phyloP scores from a whole-genome alignment of 1,140 invertebrate genomes.

The Oscheius sp. region DNA sequence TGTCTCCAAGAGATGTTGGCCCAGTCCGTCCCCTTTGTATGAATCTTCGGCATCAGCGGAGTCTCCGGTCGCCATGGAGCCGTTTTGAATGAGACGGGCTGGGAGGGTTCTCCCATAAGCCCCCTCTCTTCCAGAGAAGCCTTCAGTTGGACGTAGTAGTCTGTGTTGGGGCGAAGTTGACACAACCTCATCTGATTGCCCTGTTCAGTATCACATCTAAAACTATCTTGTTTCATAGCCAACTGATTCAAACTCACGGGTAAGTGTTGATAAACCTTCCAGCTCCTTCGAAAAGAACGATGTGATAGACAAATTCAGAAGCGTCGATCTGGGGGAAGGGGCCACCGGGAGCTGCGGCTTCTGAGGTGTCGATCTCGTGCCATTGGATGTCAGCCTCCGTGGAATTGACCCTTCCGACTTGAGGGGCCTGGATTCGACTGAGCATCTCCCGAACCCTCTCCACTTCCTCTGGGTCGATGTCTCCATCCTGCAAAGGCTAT shows the following conservation, averaged over 20 bases:
- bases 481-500: constrained; percentile 21
- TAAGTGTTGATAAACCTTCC: constrained; percentile 25
- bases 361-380: constrained; percentile 58
- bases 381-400: constrained; percentile 48
- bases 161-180: constrained; percentile 44
- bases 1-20: constrained; percentile 42
- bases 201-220: neutral
- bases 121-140: constrained; percentile 50
- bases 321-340: constrained; percentile 59
- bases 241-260: constrained; percentile 3
- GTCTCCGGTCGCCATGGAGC: constrained; percentile 38
- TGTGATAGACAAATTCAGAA: constrained; percentile 53
- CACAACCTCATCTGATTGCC: constrained; percentile 40
- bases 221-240: neutral
- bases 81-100: constrained; percentile 46
- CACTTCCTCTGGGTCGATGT: constrained; percentile 50
- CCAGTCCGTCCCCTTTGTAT: constrained; percentile 16
- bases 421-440: constrained; percentile 44
- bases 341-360: constrained; percentile 52
- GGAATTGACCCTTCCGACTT: constrained; percentile 28
- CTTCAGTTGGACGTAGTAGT: constrained; percentile 50
- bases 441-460: constrained; percentile 51
- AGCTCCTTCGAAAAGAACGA: constrained; percentile 48
- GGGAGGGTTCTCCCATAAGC: constrained; percentile 46
- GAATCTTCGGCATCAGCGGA: constrained; percentile 38